Evolutionary conservation across 37 sponge, comb jelly and placozoan genomes (phyloP), one percentile per base, ranked within the genome.

Genomic region (Mnemiopsis leidyi): DNA sequence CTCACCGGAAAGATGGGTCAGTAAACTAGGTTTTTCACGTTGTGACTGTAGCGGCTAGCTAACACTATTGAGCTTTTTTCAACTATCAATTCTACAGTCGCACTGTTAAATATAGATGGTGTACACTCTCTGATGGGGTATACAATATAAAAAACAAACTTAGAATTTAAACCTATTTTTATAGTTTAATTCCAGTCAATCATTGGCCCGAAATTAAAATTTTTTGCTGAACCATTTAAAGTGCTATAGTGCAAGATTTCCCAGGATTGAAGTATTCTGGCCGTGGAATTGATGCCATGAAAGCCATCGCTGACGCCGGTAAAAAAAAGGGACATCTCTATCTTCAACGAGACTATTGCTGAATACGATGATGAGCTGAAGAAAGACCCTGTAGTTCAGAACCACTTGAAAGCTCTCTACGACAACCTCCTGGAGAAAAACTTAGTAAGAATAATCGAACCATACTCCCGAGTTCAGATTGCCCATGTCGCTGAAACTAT

Each of bases 341-440:
- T 97, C 36, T 96, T 98, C 90, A 85, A 85, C 61, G 21, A 28
- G 96, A 92, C 95, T 18, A 90, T 96, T 0, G 25, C 31, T 0
- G 73, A 95, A 28, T 95, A 95, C 71, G 69, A 83, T 9, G 38
- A 85, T 29, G 92, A 95, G 23, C 69, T 98, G 67, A 76, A 77
- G 16, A 95, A 88, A 1, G 98, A 98, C 38, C 93, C 95, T 35
- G 95, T 98, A 13, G 94, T 97, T 1, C 39, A 98, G 97, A 94
- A 94, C 32, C 99, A 98, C 68, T 94, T 98, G 36, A 95, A 94
- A 9, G 94, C 95, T 28, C 95, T 98, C 16, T 96, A 97, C 68
- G 97, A 97, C 83, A 94, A 94, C 7, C 94, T 98, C 9, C 93
- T 98, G 93, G 99, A 98, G 95, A 95, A 98, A 93, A 98, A 98